These are phyloP conservation scores for Coregonus ussuriensis DNA, from an alignment of 2,797 vertebrate species.

Conservation along the genomic window DNA sequence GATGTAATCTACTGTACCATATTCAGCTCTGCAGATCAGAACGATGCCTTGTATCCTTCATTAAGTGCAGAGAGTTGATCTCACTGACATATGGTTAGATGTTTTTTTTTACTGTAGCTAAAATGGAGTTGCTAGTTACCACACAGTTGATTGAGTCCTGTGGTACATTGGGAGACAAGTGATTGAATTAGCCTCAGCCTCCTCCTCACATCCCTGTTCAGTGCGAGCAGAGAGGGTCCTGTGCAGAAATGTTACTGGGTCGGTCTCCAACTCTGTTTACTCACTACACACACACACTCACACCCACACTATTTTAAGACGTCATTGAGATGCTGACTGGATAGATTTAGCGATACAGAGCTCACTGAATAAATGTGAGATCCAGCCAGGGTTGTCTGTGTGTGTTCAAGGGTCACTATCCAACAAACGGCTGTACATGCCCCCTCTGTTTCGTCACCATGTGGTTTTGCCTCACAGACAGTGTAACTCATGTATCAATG, in stretches of 20 bases:
- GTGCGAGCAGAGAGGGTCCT: neutral
- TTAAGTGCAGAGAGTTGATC: neutral
- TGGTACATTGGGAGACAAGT: slow-evolving; percentile 23
- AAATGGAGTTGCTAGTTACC: neutral
- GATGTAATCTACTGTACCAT: no score
- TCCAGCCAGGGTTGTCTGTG: neutral
- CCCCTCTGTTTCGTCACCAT: neutral
- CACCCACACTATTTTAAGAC: slow-evolving; percentile 6
- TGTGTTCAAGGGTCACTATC: neutral
- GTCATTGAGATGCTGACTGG: slow-evolving; percentile 1
- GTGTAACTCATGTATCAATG: slow-evolving; percentile 22
- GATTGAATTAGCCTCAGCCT: slow-evolving; percentile 12
- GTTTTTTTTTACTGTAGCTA: neutral
- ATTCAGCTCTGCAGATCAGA: no score
- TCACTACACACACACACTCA: neutral
- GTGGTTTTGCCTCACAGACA: slow-evolving; percentile 7
- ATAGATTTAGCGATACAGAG: neutral
- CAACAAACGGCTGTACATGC: neutral
- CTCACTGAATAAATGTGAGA: neutral
- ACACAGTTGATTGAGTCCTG: neutral
- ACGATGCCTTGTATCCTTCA: slow-evolving; percentile 3
- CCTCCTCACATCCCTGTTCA: neutral
- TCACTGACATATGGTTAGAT: neutral
- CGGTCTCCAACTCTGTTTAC: no score
- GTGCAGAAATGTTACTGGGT: slow-evolving; percentile 11